phyloP scores from a whole-genome alignment of 2,797 vertebrate genomes.

The Florisuga fusca region DNA sequence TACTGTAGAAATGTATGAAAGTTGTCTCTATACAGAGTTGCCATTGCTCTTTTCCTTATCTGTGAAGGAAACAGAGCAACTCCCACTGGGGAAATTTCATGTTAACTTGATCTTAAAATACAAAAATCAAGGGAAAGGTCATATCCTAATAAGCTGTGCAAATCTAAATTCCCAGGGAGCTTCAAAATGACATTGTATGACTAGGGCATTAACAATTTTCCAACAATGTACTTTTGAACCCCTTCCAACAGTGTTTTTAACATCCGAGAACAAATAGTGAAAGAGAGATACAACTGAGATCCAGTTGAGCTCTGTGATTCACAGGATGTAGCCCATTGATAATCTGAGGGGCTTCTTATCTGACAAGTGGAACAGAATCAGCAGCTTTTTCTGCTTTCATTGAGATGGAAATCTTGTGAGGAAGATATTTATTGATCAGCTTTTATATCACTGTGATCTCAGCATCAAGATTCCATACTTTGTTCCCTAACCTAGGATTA shows the following conservation, averaged over 20 bases:
- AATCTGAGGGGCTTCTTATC: neutral
- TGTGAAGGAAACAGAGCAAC: constrained; percentile 88
- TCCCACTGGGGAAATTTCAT: constrained; percentile 91
- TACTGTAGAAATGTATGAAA: constrained; percentile 59
- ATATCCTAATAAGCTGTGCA: constrained; percentile 90
- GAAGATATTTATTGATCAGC: neutral
- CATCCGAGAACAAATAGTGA: constrained; percentile 55
- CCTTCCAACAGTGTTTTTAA: constrained; percentile 67
- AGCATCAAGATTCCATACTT: neutral
- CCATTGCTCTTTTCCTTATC: constrained; percentile 87
- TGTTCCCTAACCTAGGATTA: neutral
- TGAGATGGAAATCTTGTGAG: neutral
- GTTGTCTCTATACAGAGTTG: constrained; percentile 71
- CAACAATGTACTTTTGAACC: constrained; percentile 76
- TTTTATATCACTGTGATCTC: neutral
- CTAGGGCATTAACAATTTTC: constrained; percentile 71
- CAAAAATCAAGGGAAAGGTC: constrained; percentile 92
- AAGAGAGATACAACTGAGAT: constrained; percentile 30
- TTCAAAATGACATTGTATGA: constrained; percentile 79
- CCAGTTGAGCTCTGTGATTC: neutral
- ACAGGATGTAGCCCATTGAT: neutral
- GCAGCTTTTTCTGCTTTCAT: neutral
- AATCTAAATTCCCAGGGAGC: constrained; percentile 89
- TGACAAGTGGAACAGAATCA: neutral
- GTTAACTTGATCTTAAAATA: constrained; percentile 93